Percentiles rank a stretch among this genome's conserved stretches.
phyloP scores from a whole-genome alignment of 2,113 vertebrate species.

The Bubo scandiacus region DNA sequence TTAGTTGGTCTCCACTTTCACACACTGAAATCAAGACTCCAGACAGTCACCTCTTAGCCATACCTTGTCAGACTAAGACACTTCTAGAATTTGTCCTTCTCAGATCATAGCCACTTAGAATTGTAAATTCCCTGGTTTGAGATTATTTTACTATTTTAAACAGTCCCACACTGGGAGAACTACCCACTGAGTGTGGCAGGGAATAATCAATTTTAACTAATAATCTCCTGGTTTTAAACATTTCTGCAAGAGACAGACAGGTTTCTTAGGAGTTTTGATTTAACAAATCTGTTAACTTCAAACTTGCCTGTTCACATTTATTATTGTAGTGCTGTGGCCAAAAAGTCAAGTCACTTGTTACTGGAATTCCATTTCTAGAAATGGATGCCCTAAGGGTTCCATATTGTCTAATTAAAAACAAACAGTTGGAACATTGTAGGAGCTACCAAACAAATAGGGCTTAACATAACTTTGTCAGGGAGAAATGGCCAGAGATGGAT shows the following conservation, averaged over 20 bases:
- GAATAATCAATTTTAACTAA: not conserved
- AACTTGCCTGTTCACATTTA: not conserved
- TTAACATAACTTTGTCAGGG: not conserved
- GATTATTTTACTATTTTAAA: not conserved
- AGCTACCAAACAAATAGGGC: not conserved
- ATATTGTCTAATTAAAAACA: not conserved
- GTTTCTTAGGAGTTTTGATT: not conserved
- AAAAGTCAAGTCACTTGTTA: not conserved
- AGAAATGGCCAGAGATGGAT: not conserved
- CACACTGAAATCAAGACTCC: not conserved
- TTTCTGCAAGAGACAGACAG: not conserved
- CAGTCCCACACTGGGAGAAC: fast-evolving
- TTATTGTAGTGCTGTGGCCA: not conserved
- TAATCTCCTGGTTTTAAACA: not conserved
- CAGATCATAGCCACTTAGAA: not conserved
- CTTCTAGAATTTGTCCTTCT: not conserved
- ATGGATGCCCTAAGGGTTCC: not conserved
- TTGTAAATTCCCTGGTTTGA: not conserved
- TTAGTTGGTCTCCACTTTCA: not conserved
- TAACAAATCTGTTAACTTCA: not conserved
- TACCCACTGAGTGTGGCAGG: not conserved
- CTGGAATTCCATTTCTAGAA: not conserved
- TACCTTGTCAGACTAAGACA: not conserved
- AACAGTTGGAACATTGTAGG: not conserved
- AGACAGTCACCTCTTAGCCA: not conserved